phyloP scores from a whole-genome alignment of 2,888 invertebrate species.

The Mesochorus sp. region DNA sequence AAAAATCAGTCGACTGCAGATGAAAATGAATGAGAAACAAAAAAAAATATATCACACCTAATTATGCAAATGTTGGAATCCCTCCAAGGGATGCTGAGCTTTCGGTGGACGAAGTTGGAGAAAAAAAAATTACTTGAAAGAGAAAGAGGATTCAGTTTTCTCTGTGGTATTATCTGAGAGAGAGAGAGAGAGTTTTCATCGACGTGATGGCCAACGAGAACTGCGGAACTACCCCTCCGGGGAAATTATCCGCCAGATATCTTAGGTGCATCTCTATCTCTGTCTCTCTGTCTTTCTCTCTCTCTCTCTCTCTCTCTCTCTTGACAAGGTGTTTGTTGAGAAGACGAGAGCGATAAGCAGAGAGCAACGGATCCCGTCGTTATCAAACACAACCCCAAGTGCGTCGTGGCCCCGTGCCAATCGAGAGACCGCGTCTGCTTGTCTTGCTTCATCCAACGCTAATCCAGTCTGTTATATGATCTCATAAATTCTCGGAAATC shows the following conservation, averaged over 20 bases:
- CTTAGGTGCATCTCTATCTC: constrained; percentile 6
- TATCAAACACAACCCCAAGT: neutral
- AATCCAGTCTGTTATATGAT: constrained; percentile 38
- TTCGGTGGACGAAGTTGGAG: neutral
- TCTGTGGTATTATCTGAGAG: neutral
- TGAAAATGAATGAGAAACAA: neutral
- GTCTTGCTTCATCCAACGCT: constrained; percentile 39
- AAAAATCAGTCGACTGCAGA: no score
- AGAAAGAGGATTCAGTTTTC: neutral
- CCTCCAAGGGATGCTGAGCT: neutral
- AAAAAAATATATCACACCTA: neutral
- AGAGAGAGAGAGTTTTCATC: constrained; percentile 8
- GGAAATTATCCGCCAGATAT: constrained; percentile 51
- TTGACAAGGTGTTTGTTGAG: constrained; percentile 39
- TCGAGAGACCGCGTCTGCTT: constrained; percentile 17
- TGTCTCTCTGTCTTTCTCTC: neutral
- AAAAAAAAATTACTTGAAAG: constrained; percentile 7
- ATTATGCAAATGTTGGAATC: neutral
- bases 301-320: neutral
- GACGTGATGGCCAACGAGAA: constrained; percentile 24
- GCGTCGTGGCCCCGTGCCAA: constrained; percentile 29
- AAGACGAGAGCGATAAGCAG: constrained; percentile 25
- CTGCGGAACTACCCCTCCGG: constrained; percentile 52
- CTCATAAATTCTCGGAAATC: constrained; percentile 49
- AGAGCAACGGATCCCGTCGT: neutral